Percentiles rank a stretch among this genome's conserved stretches.
These are phyloP conservation scores for Porites lobata DNA, from an alignment of 92 coral and sea anemone genomes.

Conservation along the genomic window DNA sequence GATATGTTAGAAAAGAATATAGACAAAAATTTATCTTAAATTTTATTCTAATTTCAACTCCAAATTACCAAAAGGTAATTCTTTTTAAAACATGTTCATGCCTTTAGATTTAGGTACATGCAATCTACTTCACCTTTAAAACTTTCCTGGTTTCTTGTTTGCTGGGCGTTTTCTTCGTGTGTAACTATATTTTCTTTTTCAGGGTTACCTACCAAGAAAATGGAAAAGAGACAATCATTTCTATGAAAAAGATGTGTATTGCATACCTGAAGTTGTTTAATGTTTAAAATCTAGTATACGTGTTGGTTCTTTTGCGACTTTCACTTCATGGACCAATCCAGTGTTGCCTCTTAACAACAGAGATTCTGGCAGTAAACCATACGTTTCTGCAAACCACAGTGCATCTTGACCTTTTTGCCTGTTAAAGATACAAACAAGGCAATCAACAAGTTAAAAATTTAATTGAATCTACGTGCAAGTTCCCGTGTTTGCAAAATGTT, in stretches of 20 bases:
- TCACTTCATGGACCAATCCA: neutral
- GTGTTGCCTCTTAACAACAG: neutral
- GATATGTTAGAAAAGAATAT: too few species aligned
- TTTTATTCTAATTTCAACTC: too few species aligned
- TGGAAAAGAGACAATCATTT: neutral
- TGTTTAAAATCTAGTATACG: neutral
- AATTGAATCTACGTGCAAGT: too few species aligned
- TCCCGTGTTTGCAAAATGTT: too few species aligned
- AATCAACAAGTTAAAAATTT: too few species aligned
- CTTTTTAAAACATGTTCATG: too few species aligned
- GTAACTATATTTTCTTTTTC: neutral
- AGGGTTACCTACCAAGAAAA: neutral
- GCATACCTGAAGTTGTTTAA: too few species aligned
- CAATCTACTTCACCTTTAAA: slow-evolving; percentile 11
- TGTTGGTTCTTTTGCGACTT: neutral
- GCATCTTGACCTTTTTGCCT: too few species aligned
- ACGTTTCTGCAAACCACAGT: too few species aligned
- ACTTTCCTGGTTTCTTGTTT: slow-evolving; percentile 3
- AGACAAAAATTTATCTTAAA: too few species aligned
- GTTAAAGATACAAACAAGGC: too few species aligned
- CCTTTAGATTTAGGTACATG: neutral
- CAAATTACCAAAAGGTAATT: too few species aligned
- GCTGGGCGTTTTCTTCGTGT: neutral
- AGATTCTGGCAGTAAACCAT: neutral
- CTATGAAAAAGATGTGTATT: neutral